Conservation (phyloP, 2,888 invertebrate genomes). For the Cosmopolites sordidus region DNA sequence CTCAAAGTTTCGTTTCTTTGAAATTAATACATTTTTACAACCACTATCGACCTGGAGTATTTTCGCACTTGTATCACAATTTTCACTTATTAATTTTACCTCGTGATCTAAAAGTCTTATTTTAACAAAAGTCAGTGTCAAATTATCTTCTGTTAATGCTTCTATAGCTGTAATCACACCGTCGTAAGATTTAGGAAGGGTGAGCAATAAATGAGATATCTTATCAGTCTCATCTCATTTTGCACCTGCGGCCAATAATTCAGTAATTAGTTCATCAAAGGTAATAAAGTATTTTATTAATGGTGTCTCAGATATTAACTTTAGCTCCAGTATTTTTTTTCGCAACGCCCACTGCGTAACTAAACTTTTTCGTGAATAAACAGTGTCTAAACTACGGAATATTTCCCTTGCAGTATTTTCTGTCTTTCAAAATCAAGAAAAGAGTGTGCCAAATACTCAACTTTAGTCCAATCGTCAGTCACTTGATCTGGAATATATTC, state of each 20-base stretch:
- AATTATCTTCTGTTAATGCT: slow-evolving; percentile 39
- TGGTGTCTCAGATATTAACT: slow-evolving; percentile 24
- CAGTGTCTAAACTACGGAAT: slow-evolving; percentile 11
- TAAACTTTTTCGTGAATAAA: slow-evolving; percentile 25
- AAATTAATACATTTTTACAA: too few relatives aligned
- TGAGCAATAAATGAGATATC: slow-evolving; percentile 38
- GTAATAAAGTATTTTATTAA: slow-evolving; percentile 10
- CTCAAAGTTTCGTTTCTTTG: too few relatives aligned
- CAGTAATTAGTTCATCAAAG: slow-evolving; percentile 13
- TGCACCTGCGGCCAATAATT: slow-evolving; percentile 21
- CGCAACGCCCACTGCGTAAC: slow-evolving; percentile 32
- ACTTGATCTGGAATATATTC: too few relatives aligned
- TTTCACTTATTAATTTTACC: too few relatives aligned
- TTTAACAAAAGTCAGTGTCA: too few relatives aligned
- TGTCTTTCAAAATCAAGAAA: too few relatives aligned
- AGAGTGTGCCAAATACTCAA: too few relatives aligned
- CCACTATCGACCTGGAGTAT: too few relatives aligned
- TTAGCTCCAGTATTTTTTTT: slow-evolving; percentile 22
- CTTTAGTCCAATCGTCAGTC: too few relatives aligned
- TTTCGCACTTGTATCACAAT: too few relatives aligned
- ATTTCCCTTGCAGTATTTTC: slow-evolving; percentile 7
- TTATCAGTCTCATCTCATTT: slow-evolving; percentile 40
- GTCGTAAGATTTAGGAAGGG: slow-evolving; percentile 38
- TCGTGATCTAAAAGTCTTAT: slow-evolving; percentile 2
- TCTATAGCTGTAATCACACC: slow-evolving; percentile 43